Evolutionary conservation across 2,797 vertebrate genomes (phyloP), one percentile per base, ranked within the genome.

Genomic region (Karalla daura): DNA sequence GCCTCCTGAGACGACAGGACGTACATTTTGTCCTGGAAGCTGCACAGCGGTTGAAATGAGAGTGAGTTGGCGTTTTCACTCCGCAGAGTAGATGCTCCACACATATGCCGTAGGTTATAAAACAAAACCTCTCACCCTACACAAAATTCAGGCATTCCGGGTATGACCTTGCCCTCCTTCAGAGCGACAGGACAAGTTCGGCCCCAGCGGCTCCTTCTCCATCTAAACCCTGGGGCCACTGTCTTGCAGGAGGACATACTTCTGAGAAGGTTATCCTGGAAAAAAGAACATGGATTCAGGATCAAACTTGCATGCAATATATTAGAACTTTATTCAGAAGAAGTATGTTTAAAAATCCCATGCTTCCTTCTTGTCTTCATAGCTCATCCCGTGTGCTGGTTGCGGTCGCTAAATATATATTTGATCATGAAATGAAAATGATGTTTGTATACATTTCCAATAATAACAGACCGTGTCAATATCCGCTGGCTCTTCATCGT

Each of bases 21-120:
- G 10, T 98, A 99, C 41, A 98, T 86, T 92, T 95, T 99, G 90
- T 96, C 96, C 93, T 95, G 91, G 86, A 98, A 98, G 78, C 98
- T 99, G 87, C 21, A 74, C 21, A 83, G 36, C 62, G 33, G 5
- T 71, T 32, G 14, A 76, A 11, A 64, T 17, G n/a, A 58, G 14
- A 69, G 23, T 56, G 14, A 7, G 25, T 24, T 63, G 32, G 28
- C 2, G 44, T 20, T 52, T 77, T 63, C 13, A 17, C 1, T 6
- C 3, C 46, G 23, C n/a, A n/a, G n/a, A n/a, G n/a, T n/a, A n/a
- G n/a, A n/a, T n/a, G n/a, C n/a, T n/a, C n/a, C n/a, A n/a, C n/a
- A n/a, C n/a, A n/a, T n/a, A n/a, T n/a, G n/a, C n/a, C n/a, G n/a
- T n/a, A n/a, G n/a, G n/a, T n/a, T n/a, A n/a, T n/a, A n/a, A n/a